A percentile compares a stretch with the other conserved stretches of the same genome.
phyloP scores from a whole-genome alignment of 2,113 vertebrate genomes.

The Limnothrissa miodon region DNA sequence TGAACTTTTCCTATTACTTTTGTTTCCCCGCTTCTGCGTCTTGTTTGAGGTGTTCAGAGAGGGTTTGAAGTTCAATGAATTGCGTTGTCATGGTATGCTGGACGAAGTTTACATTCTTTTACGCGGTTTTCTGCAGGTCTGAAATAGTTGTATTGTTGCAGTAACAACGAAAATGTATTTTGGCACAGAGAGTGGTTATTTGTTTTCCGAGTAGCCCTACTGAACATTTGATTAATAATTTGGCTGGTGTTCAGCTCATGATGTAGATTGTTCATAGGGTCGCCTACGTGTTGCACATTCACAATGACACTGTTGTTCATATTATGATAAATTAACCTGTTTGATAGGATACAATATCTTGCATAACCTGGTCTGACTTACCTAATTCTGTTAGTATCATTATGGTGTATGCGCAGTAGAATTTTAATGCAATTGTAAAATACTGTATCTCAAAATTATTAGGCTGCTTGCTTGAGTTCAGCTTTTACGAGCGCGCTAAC shows the following conservation, averaged over 20 bases:
- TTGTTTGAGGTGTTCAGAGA: neutral
- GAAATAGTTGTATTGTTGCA: neutral
- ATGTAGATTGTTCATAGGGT: neutral
- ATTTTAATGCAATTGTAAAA: neutral
- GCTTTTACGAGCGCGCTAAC: neutral
- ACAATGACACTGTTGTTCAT: neutral
- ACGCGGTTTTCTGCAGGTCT: neutral
- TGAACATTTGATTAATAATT: neutral
- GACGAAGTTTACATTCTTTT: neutral
- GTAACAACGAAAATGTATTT: neutral
- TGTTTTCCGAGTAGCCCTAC: neutral
- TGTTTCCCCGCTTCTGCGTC: neutral
- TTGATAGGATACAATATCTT: neutral
- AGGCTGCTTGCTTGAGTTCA: neutral
- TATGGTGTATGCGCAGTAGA: neutral
- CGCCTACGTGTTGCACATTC: neutral
- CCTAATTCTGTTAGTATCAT: neutral
- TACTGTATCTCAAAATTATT: slow-evolving; percentile 4
- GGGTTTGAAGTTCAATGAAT: neutral
- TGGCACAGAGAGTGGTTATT: neutral
- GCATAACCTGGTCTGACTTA: neutral
- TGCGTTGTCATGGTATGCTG: neutral
- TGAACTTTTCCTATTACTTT: slow-evolving; percentile 33
- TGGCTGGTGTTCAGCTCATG: neutral
- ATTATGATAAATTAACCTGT: neutral